These are phyloP conservation scores for Pterostichus niger DNA, from an alignment of 2,888 invertebrate genomes.

Conservation along the genomic window DNA sequence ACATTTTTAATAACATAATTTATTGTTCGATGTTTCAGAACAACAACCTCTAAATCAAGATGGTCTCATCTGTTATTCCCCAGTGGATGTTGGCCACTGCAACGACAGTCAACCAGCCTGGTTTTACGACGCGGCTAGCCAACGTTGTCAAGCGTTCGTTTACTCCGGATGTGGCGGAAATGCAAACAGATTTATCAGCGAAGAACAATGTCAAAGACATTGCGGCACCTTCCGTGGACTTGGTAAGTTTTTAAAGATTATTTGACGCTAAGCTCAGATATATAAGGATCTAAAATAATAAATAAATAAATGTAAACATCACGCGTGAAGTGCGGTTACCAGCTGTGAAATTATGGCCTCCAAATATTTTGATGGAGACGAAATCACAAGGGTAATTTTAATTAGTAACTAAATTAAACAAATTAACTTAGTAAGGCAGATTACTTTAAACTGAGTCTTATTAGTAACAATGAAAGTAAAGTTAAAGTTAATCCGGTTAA, in stretches of 20 bases:
- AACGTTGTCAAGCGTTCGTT: constrained; percentile 82
- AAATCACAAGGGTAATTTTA: too few species aligned
- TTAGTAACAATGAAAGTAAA: too few species aligned
- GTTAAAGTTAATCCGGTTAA: too few species aligned
- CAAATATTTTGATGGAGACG: too few species aligned
- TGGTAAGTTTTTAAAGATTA: constrained; percentile 81
- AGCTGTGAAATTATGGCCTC: too few species aligned
- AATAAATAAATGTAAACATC: neutral
- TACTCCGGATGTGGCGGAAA: constrained; percentile 88
- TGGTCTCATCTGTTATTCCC: constrained; percentile 80
- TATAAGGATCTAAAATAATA: neutral
- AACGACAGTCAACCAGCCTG: constrained; percentile 83
- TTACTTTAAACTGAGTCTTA: too few species aligned
- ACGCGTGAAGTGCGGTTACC: too few species aligned
- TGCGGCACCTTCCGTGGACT: constrained; percentile 87
- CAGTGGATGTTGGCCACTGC: constrained; percentile 85
- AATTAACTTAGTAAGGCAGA: too few species aligned
- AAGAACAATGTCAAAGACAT: constrained; percentile 87
- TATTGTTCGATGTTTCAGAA: neutral
- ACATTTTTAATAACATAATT: too few species aligned
- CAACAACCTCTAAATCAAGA: constrained; percentile 67
- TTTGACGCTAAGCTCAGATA: neutral
- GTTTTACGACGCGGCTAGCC: constrained; percentile 84
- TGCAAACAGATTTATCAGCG: constrained; percentile 85
- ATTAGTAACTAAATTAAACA: too few species aligned